Evolutionary conservation across 1,140 invertebrate species (phyloP).

Genomic region (Aphis gossypii): DNA sequence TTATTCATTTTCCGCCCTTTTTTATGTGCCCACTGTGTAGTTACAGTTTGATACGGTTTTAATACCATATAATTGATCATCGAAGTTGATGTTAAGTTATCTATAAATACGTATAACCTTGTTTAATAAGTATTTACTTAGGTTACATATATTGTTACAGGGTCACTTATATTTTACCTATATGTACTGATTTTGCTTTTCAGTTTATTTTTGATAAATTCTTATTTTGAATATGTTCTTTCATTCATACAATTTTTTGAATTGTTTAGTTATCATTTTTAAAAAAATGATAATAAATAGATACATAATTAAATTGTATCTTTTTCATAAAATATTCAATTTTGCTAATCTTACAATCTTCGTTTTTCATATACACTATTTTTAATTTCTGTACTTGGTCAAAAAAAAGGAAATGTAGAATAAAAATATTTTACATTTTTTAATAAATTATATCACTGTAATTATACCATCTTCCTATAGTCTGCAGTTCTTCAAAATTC

Average conservation of each 20-base stretch:
- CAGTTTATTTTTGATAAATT: not conserved
- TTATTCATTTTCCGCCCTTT: not conserved
- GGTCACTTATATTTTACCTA: too few relatives aligned
- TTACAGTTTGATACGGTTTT: not conserved
- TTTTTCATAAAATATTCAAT: too few relatives aligned
- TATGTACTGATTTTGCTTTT: not conserved
- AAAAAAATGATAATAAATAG: too few relatives aligned
- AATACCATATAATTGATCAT: not conserved
- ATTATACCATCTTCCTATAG: too few relatives aligned
- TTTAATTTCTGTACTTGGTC: not conserved
- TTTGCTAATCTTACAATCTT: too few relatives aligned
- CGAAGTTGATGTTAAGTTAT: not conserved
- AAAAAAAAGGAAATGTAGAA: too few relatives aligned
- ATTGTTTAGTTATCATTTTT: too few relatives aligned
- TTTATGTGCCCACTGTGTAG: not conserved
- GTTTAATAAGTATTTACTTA: not conserved
- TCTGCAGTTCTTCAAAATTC: too few relatives aligned
- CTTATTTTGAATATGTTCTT: not conserved
- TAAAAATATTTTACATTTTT: not conserved
- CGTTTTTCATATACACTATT: not conserved
- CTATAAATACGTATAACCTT: not conserved
- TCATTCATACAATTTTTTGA: too few relatives aligned
- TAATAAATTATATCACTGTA: too few relatives aligned
- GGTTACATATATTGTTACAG: not conserved
- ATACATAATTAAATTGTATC: too few relatives aligned